Percentiles rank a stretch among this genome's conserved stretches.
Evolutionary conservation across 2,888 invertebrate species (phyloP).

Genomic region (Heliconius cydno): DNA sequence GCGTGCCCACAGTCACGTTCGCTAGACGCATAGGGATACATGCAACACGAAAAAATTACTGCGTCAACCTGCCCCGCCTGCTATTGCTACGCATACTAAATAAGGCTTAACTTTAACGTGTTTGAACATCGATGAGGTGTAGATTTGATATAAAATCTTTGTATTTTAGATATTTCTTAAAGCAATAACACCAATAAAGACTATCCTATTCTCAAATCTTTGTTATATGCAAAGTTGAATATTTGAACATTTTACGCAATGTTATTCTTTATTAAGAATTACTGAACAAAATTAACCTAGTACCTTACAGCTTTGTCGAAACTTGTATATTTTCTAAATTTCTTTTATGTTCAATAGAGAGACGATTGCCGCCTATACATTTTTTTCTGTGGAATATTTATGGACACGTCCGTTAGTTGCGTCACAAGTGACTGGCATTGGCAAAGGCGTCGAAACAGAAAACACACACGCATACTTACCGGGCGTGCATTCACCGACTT

Average conservation of each 20-base stretch:
- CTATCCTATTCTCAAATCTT: conserved; percentile 4
- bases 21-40: conserved; percentile 46
- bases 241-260: not conserved
- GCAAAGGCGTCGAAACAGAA: conserved; percentile 25
- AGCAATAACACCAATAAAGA: not conserved
- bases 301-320: not conserved
- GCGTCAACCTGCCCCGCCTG: conserved; percentile 60
- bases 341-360: not conserved
- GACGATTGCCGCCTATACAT: not conserved
- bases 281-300: not conserved
- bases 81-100: conserved; percentile 53
- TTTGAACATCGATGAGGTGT: conserved; percentile 50
- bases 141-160: conserved; percentile 38
- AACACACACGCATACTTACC: conserved; percentile 51
- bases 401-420: conserved; percentile 34
- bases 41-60: conserved; percentile 46
- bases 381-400: conserved; percentile 23
- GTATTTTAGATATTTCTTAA: not conserved
- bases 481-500: conserved; percentile 52
- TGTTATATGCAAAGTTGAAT: not conserved
- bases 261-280: not conserved
- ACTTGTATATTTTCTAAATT: not conserved
- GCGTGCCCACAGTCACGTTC: conserved; percentile 72
- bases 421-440: conserved; percentile 34
- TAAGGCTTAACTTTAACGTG: conserved; percentile 55